A percentile compares a stretch with the other conserved stretches of the same genome.
These are phyloP conservation scores for Synergus japonicus DNA, from an alignment of 2,888 invertebrate species.

Conservation along the genomic window DNA sequence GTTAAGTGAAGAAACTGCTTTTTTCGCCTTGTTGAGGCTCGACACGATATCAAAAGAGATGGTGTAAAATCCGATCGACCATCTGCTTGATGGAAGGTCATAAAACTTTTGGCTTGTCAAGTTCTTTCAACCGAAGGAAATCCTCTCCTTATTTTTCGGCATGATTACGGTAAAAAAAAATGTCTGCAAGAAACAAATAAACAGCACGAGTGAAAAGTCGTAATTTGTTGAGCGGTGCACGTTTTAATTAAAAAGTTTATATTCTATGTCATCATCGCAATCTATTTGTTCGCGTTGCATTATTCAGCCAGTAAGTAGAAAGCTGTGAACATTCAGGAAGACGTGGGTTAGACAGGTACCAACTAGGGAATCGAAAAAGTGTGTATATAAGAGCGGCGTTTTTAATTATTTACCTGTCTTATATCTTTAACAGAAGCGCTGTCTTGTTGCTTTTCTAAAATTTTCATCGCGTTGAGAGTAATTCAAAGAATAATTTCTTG, in stretches of 20 bases:
- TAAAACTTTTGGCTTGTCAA: neutral
- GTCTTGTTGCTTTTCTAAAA: neutral
- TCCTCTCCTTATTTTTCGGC: neutral
- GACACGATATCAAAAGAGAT: constrained; percentile 14
- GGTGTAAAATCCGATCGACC: constrained; percentile 19
- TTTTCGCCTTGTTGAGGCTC: constrained; percentile 4
- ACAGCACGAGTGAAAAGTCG: neutral
- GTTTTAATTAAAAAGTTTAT: constrained; percentile 29
- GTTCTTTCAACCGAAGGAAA: neutral
- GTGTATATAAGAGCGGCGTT: neutral
- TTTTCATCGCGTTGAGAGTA: neutral
- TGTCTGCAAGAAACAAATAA: neutral
- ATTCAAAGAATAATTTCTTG: neutral
- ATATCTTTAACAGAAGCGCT: neutral
- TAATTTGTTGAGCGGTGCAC: neutral
- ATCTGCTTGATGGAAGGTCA: neutral
- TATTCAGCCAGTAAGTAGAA: constrained; percentile 24
- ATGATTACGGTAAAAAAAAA: neutral
- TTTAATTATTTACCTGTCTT: constrained; percentile 23
- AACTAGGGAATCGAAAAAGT: constrained; percentile 8
- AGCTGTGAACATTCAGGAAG: neutral
- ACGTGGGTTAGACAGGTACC: constrained; percentile 7
- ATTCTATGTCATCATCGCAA: constrained; percentile 20
- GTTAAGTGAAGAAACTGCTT: constrained; percentile 25
- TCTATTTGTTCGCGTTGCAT: neutral